These are phyloP conservation scores for Mormyrus iriodes DNA, from an alignment of 2,113 vertebrate genomes.

Conservation along the genomic window DNA sequence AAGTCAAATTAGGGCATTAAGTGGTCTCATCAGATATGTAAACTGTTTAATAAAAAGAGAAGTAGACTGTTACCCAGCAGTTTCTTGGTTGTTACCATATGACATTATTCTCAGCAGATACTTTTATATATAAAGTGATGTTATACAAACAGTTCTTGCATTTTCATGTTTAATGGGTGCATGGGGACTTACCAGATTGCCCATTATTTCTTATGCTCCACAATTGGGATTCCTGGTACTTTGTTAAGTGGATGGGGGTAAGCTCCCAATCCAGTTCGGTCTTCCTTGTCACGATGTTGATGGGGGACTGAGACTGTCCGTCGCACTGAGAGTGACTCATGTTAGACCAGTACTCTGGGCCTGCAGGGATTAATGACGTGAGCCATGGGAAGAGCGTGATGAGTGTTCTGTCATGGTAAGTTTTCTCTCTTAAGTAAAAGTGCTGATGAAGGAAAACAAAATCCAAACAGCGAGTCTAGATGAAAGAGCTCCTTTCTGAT, in stretches of 20 bases:
- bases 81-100: neutral
- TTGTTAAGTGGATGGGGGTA: slow-evolving; percentile 46
- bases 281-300: slow-evolving; percentile 64
- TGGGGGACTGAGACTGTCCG: slow-evolving; percentile 54
- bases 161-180: neutral
- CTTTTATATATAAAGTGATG: neutral
- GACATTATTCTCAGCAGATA: neutral
- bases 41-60: neutral
- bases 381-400: neutral
- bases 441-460: neutral
- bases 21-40: neutral
- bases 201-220: slow-evolving; percentile 57
- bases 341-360: slow-evolving; percentile 49
- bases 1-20: neutral
- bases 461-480: neutral
- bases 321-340: slow-evolving; percentile 34
- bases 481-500: neutral
- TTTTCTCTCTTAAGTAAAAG: neutral
- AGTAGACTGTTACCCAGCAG: neutral
- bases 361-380: slow-evolving; percentile 34
- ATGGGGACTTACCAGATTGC: slow-evolving; percentile 51
- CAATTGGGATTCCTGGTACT: slow-evolving; percentile 54
- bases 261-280: slow-evolving; percentile 46
- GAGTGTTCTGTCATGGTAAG: neutral
- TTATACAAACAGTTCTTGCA: neutral